Evolutionary conservation across 2,888 invertebrate species (phyloP).

Genomic region (Drosophila leonis): DNA sequence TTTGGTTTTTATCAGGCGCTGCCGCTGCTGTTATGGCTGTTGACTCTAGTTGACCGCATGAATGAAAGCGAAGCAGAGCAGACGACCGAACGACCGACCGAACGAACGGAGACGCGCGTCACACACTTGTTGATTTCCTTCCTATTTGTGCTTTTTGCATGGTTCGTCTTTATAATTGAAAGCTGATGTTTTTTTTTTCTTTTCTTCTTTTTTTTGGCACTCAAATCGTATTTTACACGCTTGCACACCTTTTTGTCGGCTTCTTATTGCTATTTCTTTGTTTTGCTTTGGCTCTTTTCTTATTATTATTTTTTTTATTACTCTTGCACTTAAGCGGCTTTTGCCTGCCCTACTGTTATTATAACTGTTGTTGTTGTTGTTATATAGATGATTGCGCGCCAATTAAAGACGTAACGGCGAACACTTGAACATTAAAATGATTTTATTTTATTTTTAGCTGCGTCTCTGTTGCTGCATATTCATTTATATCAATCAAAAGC

Average conservation of each 20-base stretch:
- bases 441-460: constrained; percentile 50
- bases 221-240: constrained; percentile 41
- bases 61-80: constrained; percentile 71
- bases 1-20: constrained; percentile 45
- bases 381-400: no score
- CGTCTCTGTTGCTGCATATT: constrained; percentile 62
- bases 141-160: constrained; percentile 37
- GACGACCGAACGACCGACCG: constrained; percentile 21
- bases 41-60: constrained; percentile 70
- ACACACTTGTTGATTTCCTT: constrained; percentile 76
- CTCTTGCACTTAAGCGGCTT: constrained; percentile 45
- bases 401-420: constrained; percentile 57
- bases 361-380: constrained; percentile 24
- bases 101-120: constrained; percentile 41
- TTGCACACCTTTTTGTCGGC: constrained; percentile 24
- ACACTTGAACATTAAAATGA: constrained; percentile 60
- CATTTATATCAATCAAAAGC: constrained; percentile 73
- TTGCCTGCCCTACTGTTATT: constrained; percentile 26
- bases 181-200: constrained; percentile 17
- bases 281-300: constrained; percentile 46
- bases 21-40: constrained; percentile 45
- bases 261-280: constrained; percentile 37
- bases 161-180: constrained; percentile 38
- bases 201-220: constrained; percentile 35
- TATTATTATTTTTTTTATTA: constrained; percentile 35